Evolutionary conservation across 2,113 vertebrate genomes (phyloP), one percentile per base, ranked within the genome.

Genomic region (Apaloderma vittatum): DNA sequence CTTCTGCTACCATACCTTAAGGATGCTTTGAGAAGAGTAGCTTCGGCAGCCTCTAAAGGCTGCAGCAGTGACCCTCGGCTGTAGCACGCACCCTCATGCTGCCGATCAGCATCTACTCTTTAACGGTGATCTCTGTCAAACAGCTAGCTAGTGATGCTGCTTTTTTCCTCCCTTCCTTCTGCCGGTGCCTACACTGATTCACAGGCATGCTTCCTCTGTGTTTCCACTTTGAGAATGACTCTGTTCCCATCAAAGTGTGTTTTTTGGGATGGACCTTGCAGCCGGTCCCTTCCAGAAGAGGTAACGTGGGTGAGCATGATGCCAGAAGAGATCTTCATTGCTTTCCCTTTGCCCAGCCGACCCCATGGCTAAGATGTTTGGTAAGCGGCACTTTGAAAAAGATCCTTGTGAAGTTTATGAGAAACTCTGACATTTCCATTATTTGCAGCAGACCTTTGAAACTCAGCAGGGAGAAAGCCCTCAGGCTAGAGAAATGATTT

Each of bases 381-480:
- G 13, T 57, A 86, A 57, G 36, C 63, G 26, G 19, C 80, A 52
- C 49, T 73, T 96, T 45, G 49, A 24, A 61, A 73, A 62, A 76
- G 32, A 63, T 90, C 34, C 63, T 77, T 92, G 46, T 17, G 70
- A 92, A 80, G 54, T 94, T 76, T 73, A 11, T 65, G 9, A 88
- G 19, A 77, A 90, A 82, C 11, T 61, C 65, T 93, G 92, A 77
- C 71, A 55, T 74, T 93, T 96, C 46, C 22, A 17, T 54, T 88
- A 70, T 85, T 80, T 90, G 77, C 46, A 90, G 51, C 67, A 92
- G 63, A 93, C 67, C 40, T 90, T 86, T 83, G 87, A 94, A 96
- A 94, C 71, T 90, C 90, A 71, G 24, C 30, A 92, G 58, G 71
- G 32, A 96, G 54, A 90, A 93, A 92, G 51, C 51, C 62, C 62